These are phyloP conservation scores for Bhutanitis thaidina DNA, from an alignment of 2,888 invertebrate genomes.

Conservation along the genomic window DNA sequence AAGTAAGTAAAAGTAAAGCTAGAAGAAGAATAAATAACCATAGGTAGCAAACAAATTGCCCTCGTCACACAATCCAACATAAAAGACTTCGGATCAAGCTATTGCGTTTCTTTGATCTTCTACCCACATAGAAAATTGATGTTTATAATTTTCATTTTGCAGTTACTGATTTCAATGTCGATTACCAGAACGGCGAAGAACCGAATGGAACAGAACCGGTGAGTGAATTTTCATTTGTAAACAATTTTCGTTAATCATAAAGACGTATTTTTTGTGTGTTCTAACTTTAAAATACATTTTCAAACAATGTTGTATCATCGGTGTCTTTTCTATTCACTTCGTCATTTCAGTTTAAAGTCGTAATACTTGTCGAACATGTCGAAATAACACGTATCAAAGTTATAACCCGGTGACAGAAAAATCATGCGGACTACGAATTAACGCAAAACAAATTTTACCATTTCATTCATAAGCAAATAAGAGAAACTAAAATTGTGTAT, in stretches of 20 bases:
- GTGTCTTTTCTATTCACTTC: too few species aligned
- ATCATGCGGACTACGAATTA: background rate
- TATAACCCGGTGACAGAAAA: constrained; percentile 2
- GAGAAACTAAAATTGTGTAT: background rate
- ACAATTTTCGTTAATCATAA: too few species aligned
- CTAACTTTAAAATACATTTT: too few species aligned
- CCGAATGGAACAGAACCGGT: background rate
- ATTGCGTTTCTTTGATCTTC: too few species aligned
- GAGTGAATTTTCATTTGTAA: background rate
- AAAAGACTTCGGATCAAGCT: too few species aligned
- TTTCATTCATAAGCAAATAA: background rate
- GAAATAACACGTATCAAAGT: background rate
- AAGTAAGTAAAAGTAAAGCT: too few species aligned
- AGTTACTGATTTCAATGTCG: constrained; percentile 21
- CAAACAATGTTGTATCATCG: too few species aligned
- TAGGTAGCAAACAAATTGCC: too few species aligned
- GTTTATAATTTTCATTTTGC: constrained; percentile 2
- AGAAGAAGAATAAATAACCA: too few species aligned
- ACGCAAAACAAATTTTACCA: too few species aligned
- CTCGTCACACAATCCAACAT: too few species aligned
- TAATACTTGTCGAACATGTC: background rate
- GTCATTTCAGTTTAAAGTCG: background rate
- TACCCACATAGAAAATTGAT: background rate
- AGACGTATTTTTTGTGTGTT: background rate
- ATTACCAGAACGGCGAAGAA: background rate